Percentiles rank a stretch among this genome's conserved stretches.
These are phyloP conservation scores for Poeciliopsis paucimaculata DNA, from an alignment of 2,797 vertebrate species.

Conservation along the genomic window DNA sequence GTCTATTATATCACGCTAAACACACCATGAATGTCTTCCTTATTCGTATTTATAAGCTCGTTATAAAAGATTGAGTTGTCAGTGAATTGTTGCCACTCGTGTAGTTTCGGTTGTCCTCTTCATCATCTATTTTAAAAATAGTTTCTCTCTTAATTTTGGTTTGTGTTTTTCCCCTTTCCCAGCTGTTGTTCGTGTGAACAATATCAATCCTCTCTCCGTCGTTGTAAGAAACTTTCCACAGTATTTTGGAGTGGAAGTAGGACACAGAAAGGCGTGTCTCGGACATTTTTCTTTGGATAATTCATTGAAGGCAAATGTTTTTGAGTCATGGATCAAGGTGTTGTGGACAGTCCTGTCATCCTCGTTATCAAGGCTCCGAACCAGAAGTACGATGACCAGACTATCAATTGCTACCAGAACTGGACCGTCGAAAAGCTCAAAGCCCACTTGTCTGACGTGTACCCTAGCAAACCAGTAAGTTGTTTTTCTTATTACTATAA, in stretches of 20 bases:
- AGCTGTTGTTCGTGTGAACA: conserved; percentile 1
- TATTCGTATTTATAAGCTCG: rapidly evolving
- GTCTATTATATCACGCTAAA: not conserved
- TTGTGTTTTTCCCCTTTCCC: not conserved
- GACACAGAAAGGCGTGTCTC: not conserved
- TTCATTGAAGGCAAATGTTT: conserved; percentile 56
- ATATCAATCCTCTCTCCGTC: not conserved
- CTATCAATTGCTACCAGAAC: conserved; percentile 89
- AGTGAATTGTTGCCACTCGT: not conserved
- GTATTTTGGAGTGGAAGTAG: not conserved
- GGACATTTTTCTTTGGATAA: conserved; percentile 1
- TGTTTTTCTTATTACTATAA: not conserved
- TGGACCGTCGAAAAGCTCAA: conserved; percentile 96
- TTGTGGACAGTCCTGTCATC: conserved; percentile 87
- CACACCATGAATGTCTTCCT: rapidly evolving
- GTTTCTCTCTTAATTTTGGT: not conserved
- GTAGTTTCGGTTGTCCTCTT: not conserved
- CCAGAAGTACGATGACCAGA: conserved; percentile 96
- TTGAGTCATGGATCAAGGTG: conserved; percentile 83
- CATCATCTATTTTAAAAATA: not conserved
- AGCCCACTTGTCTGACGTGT: conserved; percentile 89
- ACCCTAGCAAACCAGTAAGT: conserved; percentile 94
- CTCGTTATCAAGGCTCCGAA: conserved; percentile 94
- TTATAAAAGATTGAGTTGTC: not conserved
- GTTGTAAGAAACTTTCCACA: not conserved